Percentiles rank a stretch among this genome's conserved stretches.
phyloP scores from a whole-genome alignment of 2,113 vertebrate genomes.

The Coregonus clupeaformis region DNA sequence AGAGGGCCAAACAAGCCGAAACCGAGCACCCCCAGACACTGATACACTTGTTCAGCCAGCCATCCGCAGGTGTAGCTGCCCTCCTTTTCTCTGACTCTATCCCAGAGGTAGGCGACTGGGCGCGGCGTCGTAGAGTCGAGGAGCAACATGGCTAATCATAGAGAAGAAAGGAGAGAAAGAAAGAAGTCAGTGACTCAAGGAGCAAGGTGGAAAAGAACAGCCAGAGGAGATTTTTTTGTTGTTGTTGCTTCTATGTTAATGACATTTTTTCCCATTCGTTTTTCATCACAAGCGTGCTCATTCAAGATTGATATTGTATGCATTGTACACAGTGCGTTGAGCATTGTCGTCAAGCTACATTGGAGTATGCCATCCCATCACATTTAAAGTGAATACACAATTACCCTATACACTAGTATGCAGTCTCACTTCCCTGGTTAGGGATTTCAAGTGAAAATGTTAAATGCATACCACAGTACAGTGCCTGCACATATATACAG shows the following conservation, averaged over 20 bases:
- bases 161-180: slow-evolving; percentile 18
- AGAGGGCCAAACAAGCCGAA: slow-evolving; percentile 78
- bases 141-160: slow-evolving; percentile 68
- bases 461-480: background rate
- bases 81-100: slow-evolving; percentile 71
- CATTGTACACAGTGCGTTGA: background rate
- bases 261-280: slow-evolving; percentile 23
- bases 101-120: slow-evolving; percentile 69
- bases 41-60: slow-evolving; percentile 92
- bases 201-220: slow-evolving; percentile 29
- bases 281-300: slow-evolving; percentile 12
- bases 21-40: slow-evolving; percentile 82
- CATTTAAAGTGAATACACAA: background rate
- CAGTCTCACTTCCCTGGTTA: background rate
- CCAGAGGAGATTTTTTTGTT: background rate
- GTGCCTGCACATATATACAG: background rate
- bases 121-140: slow-evolving; percentile 14
- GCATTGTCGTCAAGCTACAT: background rate
- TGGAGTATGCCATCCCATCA: background rate
- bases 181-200: slow-evolving; percentile 34
- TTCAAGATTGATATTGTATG: background rate
- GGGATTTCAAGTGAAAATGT: background rate
- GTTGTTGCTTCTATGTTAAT: slow-evolving; percentile 28
- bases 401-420: background rate
- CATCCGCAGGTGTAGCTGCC: slow-evolving; percentile 90